phyloP scores from a whole-genome alignment of 1,140 invertebrate genomes.

The Periplaneta americana region DNA sequence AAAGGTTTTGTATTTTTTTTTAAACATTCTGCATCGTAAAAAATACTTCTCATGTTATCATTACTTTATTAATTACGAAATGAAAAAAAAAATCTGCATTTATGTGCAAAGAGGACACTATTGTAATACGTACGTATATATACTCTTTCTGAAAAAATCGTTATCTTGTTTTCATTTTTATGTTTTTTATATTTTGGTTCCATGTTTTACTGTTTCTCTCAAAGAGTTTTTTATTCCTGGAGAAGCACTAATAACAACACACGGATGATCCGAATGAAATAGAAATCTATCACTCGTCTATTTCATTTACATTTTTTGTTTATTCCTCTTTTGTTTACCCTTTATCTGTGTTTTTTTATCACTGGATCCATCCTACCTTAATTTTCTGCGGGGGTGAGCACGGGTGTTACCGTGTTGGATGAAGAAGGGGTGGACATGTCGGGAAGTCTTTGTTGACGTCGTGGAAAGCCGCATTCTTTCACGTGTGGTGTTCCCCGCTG shows the following conservation, averaged over 20 bases:
- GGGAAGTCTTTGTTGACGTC: background rate
- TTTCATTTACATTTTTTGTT: conserved; percentile 4
- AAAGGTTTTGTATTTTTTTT: too few relatives aligned
- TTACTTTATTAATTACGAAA: conserved; percentile 4
- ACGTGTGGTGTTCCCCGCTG: background rate
- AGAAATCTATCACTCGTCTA: background rate
- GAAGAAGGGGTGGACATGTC: background rate
- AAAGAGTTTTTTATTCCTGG: background rate
- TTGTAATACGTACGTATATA: conserved; percentile 10
- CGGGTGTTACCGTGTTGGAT: background rate
- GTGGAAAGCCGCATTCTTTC: background rate
- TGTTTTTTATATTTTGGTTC: conserved; percentile 5
- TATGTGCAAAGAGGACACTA: conserved; percentile 15
- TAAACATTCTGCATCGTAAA: conserved; percentile 15
- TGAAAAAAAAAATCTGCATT: conserved; percentile 11
- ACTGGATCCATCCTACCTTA: conserved; percentile 16
- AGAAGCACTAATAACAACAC: conserved; percentile 9
- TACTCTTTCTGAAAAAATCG: conserved; percentile 3
- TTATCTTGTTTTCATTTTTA: conserved; percentile 5
- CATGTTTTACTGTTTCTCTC: background rate
- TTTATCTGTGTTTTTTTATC: background rate
- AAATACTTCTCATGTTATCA: conserved; percentile 7
- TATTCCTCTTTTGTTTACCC: background rate
- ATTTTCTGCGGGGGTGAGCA: background rate
- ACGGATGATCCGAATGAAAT: conserved; percentile 7